These are phyloP conservation scores for Tupaia chinensis DNA, from an alignment of 2,113 vertebrate species.

Conservation along the genomic window DNA sequence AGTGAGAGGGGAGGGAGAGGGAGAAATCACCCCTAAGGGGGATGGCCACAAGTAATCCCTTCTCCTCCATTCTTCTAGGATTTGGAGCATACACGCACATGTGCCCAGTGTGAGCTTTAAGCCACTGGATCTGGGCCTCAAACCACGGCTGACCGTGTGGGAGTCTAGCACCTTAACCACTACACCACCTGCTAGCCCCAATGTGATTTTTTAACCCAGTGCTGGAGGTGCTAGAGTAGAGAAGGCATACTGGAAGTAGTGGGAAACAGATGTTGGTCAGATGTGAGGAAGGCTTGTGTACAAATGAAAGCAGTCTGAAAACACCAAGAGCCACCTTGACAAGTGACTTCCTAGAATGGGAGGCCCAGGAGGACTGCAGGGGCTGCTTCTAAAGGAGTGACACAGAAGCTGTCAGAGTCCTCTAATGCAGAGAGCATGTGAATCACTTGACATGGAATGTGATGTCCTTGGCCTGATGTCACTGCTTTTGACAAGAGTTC, in stretches of 20 bases:
- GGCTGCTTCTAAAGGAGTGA: constrained; percentile 53
- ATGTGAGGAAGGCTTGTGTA: not conserved
- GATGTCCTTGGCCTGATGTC: constrained; percentile 63
- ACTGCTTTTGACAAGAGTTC: constrained; percentile 78
- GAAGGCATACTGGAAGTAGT: not conserved
- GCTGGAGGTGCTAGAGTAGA: not conserved
- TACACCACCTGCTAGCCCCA: no score
- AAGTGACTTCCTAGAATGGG: not conserved
- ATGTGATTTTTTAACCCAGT: not conserved
- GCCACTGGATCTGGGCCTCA: no score
- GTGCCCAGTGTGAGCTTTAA: no score
- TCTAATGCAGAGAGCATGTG: not conserved
- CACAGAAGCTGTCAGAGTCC: not conserved
- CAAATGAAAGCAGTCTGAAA: not conserved
- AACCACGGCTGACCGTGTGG: no score
- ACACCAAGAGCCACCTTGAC: constrained; percentile 7
- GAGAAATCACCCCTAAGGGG: no score
- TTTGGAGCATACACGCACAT: no score
- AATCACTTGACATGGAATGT: constrained; percentile 76
- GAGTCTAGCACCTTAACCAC: no score
- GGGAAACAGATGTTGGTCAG: not conserved
- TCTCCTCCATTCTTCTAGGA: no score
- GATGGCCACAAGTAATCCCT: no score
- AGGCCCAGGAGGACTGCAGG: not conserved
- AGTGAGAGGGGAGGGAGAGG: no score